A percentile compares a stretch with the other conserved stretches of the same genome.
These are phyloP conservation scores for Lordiphosa fenestrarum DNA, from an alignment of 2,888 invertebrate genomes.

Conservation along the genomic window DNA sequence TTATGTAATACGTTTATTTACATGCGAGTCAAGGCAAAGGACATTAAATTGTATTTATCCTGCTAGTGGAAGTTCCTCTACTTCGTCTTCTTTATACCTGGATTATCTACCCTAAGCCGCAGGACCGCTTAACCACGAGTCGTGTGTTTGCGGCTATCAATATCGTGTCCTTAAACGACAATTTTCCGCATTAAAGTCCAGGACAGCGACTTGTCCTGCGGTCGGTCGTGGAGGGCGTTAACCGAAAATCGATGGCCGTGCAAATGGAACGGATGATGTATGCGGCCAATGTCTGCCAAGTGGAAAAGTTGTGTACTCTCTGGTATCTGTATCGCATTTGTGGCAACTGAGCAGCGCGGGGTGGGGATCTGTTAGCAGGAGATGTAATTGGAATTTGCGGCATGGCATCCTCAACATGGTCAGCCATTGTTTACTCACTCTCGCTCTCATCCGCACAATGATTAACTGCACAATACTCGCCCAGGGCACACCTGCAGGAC, in stretches of 20 bases:
- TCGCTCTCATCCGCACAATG: constrained; percentile 72
- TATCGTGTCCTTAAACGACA: constrained; percentile 76
- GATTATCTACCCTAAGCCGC: constrained; percentile 70
- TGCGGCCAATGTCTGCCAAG: constrained; percentile 62
- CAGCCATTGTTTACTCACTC: constrained; percentile 66
- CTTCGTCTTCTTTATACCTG: constrained; percentile 34
- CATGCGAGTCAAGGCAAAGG: constrained; percentile 17
- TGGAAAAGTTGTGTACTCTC: constrained; percentile 43
- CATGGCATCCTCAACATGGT: constrained; percentile 29
- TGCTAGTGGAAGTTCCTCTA: constrained; percentile 14
- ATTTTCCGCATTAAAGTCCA: constrained; percentile 43
- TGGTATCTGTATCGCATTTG: constrained; percentile 32
- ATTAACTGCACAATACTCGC: constrained; percentile 72
- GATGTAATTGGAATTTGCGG: constrained; percentile 70
- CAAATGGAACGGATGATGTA: constrained; percentile 79
- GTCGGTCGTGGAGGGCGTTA: constrained; percentile 62
- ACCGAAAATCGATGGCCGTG: constrained; percentile 78
- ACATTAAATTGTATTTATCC: constrained; percentile 46
- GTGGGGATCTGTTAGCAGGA: constrained; percentile 23
- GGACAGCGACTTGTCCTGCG: constrained; percentile 35
- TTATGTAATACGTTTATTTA: constrained; percentile 39
- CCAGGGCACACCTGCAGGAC: constrained; percentile 19
- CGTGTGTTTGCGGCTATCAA: constrained; percentile 46
- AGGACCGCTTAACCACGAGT: constrained; percentile 73
- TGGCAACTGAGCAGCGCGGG: constrained; percentile 15